Evolutionary conservation across 2,113 vertebrate genomes (phyloP).

Genomic region (Xenopus tropicalis): UCB_Xtro_10.0 CM004446.2:76030001-76030500

Average conservation of each 20-base stretch:
- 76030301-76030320: conserved; percentile 9
- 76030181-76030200: not conserved
- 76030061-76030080: no score
- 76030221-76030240: not conserved
- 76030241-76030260: not conserved
- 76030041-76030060: no score
- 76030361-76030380: not conserved
- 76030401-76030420: conserved; percentile 13
- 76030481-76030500: not conserved
- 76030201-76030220: conserved; percentile 4
- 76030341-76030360: not conserved
- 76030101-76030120: no score
- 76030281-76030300: not conserved
- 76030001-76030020: no score
- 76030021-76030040: no score
- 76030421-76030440: not conserved
- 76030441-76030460: not conserved
- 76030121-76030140: no score
- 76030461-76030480: not conserved
- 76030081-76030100: no score
- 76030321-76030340: not conserved
- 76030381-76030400: conserved; percentile 11
- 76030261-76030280: not conserved
- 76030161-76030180: no score
- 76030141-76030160: no score